These are phyloP conservation scores for Formica exsecta DNA, from an alignment of 1,140 invertebrate genomes.

Conservation along the genomic window DNA sequence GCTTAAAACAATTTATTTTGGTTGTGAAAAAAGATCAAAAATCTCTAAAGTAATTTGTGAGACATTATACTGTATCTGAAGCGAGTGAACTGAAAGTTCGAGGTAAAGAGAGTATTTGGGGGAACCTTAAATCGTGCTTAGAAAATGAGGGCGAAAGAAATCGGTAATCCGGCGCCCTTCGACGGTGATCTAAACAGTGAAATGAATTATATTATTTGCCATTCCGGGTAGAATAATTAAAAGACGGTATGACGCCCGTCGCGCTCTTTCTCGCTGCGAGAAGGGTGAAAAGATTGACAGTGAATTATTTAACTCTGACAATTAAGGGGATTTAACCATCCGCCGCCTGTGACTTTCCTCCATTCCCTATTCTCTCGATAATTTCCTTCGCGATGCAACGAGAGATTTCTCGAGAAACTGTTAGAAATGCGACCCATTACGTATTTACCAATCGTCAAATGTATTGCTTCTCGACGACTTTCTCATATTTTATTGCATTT, in stretches of 20 bases:
- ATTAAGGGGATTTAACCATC: slow-evolving; percentile 76
- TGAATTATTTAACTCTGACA: slow-evolving; percentile 84
- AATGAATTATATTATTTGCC: slow-evolving; percentile 84
- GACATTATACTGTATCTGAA: neutral
- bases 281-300: slow-evolving; percentile 84
- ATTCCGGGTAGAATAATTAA: slow-evolving; percentile 82
- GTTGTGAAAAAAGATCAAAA: neutral
- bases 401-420: slow-evolving; percentile 26
- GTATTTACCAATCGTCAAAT: neutral
- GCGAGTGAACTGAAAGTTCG: neutral
- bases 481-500: neutral
- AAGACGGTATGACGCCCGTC: slow-evolving; percentile 70
- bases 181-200: slow-evolving; percentile 78
- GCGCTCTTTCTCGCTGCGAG: slow-evolving; percentile 61
- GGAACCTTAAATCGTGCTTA: neutral
- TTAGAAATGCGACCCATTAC: neutral
- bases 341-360: slow-evolving; percentile 19
- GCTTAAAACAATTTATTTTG: neutral
- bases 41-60: slow-evolving; percentile 2
- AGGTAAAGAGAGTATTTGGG: slow-evolving; percentile 8
- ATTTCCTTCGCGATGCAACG: neutral
- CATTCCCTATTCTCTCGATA: slow-evolving; percentile 26
- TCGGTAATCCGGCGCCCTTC: slow-evolving; percentile 63
- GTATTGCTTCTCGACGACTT: neutral
- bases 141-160: slow-evolving; percentile 31